Evolutionary conservation across 2,797 vertebrate genomes (phyloP), one percentile per base, ranked within the genome.

Genomic region (Astyanax mexicanus): DNA sequence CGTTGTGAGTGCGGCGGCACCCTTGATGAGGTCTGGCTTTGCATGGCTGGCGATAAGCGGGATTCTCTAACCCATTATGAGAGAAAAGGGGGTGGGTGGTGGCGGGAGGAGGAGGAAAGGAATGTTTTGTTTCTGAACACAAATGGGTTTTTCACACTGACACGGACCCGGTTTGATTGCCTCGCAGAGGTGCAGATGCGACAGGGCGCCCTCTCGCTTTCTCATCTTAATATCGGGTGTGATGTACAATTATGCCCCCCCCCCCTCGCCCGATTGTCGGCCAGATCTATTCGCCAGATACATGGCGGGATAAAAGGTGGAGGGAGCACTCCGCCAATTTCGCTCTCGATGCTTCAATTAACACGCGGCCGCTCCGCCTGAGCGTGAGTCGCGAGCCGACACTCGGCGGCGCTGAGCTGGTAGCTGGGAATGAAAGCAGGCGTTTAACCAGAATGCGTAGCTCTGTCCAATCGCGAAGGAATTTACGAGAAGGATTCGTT

Each of bases 1-100:
- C 65, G 44, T 88, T 85, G 69, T 77, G 79, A 74, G 54, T 87
- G 84, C 87, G 78, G 84, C 87, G 78, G 86, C 86, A 74, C 83
- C 86, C 91, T 92, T 94, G 91, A 95, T 94, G 93, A 94, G 93
- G 93, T 94, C 92, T 94, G 91, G 91, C 90, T 95, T 95, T 95
- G 93, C 93, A 93, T 95, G 92, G 88, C 86, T 94, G 88, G 91
- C 87, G 93, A 94, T 94, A 94, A 94, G 92, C 84, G 77, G 85
- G 85, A 35, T 86, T 88, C 89, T 91, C 90, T 85, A 91, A 81
- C 83, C 86, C 88, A 89, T 95, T 94, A 94, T 91, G 88, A 92
- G 87, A 89, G 77, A 69, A 61, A 64, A 57, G 44, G 40, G n/a
- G 38, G 54, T 52, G 64, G 55, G 44, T 70, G 47, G 9, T 42